Percentiles rank a stretch among this genome's conserved stretches.
phyloP scores from a whole-genome alignment of 2,888 invertebrate species.

The Lepetodrilus schrolli region DNA sequence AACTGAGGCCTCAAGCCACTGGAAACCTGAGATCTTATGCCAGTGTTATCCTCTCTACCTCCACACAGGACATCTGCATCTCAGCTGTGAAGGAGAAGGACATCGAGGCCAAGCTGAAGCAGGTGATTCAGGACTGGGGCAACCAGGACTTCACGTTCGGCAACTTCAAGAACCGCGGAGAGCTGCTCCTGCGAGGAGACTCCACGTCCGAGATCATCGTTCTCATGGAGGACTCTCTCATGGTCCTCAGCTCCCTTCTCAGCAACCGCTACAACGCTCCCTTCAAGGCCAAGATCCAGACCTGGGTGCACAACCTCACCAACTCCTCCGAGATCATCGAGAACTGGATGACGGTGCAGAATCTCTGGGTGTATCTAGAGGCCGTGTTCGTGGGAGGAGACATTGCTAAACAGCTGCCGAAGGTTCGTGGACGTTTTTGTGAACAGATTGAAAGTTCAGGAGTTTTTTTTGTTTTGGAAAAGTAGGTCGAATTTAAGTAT shows the following conservation, averaged over 20 bases:
- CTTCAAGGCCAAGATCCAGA: conserved; percentile 95
- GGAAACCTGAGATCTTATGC: background rate
- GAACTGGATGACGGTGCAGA: conserved; percentile 95
- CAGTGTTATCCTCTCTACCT: background rate
- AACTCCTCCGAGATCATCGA: conserved; percentile 97
- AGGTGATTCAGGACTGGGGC: conserved; percentile 95
- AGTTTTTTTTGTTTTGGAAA: background rate
- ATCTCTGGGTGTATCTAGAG: conserved; percentile 98
- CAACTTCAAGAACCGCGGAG: conserved; percentile 95
- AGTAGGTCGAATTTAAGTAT: too few relatives aligned
- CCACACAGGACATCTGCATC: conserved; percentile 90
- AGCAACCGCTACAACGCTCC: conserved; percentile 95
- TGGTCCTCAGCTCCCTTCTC: conserved; percentile 93
- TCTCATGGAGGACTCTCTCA: conserved; percentile 95
- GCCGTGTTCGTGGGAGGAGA: conserved; percentile 98
- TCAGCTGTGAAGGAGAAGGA: conserved; percentile 98
- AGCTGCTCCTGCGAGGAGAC: conserved; percentile 91
- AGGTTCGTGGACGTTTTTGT: conserved; percentile 55
- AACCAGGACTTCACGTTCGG: conserved; percentile 90
- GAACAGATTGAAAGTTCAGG: background rate
- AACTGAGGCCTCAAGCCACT: background rate
- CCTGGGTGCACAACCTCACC: conserved; percentile 94
- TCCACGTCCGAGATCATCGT: conserved; percentile 96
- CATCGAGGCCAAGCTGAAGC: conserved; percentile 94
- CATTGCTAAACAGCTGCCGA: conserved; percentile 96